phyloP scores from a whole-genome alignment of 2,888 invertebrate species.

The Tortrix viridana region DNA sequence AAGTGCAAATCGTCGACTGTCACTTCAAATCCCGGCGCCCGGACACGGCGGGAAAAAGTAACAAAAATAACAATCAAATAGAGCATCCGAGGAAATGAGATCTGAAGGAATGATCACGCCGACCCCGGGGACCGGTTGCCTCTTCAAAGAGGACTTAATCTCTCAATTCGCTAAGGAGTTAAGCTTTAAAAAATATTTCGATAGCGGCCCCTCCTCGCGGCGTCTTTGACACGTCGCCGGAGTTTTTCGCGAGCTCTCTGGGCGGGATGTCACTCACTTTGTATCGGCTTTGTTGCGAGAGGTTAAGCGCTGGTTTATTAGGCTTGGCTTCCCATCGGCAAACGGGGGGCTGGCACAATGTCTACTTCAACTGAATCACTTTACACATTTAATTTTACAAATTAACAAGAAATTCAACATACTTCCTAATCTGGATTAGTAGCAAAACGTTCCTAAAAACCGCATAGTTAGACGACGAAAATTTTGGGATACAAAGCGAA shows the following conservation, averaged over 20 bases:
- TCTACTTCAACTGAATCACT: conserved; percentile 19
- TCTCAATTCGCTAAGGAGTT: conserved; percentile 85
- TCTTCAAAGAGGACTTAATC: conserved; percentile 86
- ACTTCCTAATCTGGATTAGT: background rate
- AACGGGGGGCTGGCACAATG: conserved; percentile 61
- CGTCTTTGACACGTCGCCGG: conserved; percentile 83
- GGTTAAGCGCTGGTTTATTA: conserved; percentile 83
- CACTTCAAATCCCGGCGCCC: conserved; percentile 78
- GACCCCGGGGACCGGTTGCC: conserved; percentile 85
- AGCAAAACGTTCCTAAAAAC: background rate
- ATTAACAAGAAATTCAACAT: background rate
- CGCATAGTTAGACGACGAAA: conserved; percentile 5
- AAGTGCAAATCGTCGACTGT: conserved; percentile 82
- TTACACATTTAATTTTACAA: background rate
- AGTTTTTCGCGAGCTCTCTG: conserved; percentile 81
- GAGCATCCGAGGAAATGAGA: conserved; percentile 83
- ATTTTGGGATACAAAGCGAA: conserved; percentile 16
- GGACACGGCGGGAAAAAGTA: conserved; percentile 75
- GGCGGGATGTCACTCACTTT: conserved; percentile 82
- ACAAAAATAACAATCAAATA: conserved; percentile 84
- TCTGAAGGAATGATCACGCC: conserved; percentile 82
- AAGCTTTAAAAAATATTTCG: conserved; percentile 84
- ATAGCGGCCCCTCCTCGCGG: conserved; percentile 78
- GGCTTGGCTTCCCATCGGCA: conserved; percentile 78
- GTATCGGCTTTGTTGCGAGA: conserved; percentile 82